Base-by-base conservation (phyloP, 2,113 vertebrate genomes). In the Panthera leo region DNA sequence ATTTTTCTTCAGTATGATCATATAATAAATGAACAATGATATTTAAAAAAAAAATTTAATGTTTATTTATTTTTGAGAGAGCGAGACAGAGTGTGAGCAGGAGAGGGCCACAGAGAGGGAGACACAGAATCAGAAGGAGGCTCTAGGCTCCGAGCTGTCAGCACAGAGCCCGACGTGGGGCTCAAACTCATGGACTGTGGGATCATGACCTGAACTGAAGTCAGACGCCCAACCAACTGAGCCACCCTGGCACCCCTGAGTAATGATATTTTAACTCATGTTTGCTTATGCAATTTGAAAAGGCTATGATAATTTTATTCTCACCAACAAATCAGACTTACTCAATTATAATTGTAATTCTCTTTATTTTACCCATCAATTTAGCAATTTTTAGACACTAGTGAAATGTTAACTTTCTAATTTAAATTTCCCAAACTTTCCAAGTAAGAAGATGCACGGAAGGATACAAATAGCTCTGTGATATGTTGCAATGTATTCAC, bases 1-100 rank as follows among this genome's bases (percentile, higher is more conserved):
- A 82, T 16, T 91, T 92, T 97, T 95, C 45, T 95, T 95, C 25
- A 79, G 9, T 73, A 68, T 75, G 73, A 89, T 95, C 67, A 31
- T 51, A 91, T 55, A 82, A 95, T 78, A 96, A 97, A 97, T 93
- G 23, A 95, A 91, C 79, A 88, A 87, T 76, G 65, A 45, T 45
- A 45, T 45, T 45, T 45, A 45, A 45, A 45, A 45, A 45, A 45
- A 45, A 8, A 0, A 5, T 39, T 45, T 45, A 45, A 45, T 45
- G 45, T 45, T 45, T 45, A 9, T 45, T 45, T 45, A 45, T 45
- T 45, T 45, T 45, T 45, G 45, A 45, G 45, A 45, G 7, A 45
- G 45, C 1, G 45, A 45, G 45, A 9, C 45, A 45, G 45, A 45
- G 45, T 45, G 45, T 45, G 45, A 45, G 45, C 45, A 45, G 45